phyloP scores from a whole-genome alignment of 1,140 invertebrate species.

The Oryctes rhinoceros region DNA sequence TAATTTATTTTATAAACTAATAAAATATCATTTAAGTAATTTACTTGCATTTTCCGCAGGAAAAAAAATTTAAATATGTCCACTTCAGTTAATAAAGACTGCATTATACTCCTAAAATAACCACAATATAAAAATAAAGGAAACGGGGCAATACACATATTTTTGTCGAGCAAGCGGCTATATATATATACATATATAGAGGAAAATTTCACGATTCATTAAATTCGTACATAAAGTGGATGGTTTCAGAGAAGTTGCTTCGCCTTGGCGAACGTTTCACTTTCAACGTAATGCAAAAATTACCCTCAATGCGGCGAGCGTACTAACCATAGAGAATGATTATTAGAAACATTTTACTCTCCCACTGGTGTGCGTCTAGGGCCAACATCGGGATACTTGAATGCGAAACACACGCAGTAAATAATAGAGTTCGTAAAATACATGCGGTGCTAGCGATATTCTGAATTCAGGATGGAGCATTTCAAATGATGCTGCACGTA shows the following conservation, averaged over 20 bases:
- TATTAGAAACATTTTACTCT: slow-evolving; percentile 10
- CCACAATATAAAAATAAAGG: neutral
- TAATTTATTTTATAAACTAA: no score
- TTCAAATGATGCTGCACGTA: no score
- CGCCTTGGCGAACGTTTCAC: neutral
- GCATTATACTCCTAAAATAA: neutral
- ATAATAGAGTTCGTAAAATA: neutral
- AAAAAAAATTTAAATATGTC: no score
- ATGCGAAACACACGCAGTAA: neutral
- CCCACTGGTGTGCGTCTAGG: neutral
- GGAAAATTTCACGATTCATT: slow-evolving; percentile 21
- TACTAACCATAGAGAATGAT: neutral
- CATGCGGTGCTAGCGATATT: no score
- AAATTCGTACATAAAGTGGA: slow-evolving; percentile 2
- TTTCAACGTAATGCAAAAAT: slow-evolving; percentile 31
- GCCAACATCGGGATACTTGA: neutral
- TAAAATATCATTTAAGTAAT: no score
- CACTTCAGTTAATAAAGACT: no score
- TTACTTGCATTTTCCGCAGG: no score
- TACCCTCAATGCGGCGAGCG: neutral
- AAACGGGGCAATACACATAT: neutral
- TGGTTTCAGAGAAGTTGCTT: neutral
- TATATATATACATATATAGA: neutral
- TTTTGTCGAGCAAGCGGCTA: neutral
- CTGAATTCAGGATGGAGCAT: no score